These are phyloP conservation scores for Actinia equina DNA, from an alignment of 64 coral and sea anemone genomes.

Conservation along the genomic window DNA sequence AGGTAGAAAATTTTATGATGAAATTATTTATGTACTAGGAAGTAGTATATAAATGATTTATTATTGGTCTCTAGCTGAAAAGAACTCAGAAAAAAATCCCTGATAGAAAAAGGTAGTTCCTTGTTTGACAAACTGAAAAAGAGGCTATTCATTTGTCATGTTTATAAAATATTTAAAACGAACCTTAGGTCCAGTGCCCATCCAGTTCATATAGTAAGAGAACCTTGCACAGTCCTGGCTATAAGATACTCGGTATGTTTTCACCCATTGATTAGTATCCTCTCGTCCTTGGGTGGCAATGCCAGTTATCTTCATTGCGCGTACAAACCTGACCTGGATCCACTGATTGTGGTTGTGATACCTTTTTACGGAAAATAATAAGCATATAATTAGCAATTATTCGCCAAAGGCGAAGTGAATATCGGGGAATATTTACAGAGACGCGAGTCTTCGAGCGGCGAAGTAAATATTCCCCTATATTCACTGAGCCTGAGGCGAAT, in stretches of 20 bases:
- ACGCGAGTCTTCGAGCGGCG: too few species aligned
- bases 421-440: too few species aligned
- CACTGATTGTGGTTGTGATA: conserved; percentile 79
- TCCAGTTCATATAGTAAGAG: conserved; percentile 19
- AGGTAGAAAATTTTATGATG: too few species aligned
- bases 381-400: not conserved
- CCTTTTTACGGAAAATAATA: not conserved
- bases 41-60: too few species aligned
- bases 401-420: too few species aligned
- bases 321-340: conserved; percentile 59
- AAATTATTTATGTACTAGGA: too few species aligned
- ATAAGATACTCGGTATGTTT: conserved; percentile 35
- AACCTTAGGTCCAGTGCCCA: not conserved
- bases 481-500: too few species aligned
- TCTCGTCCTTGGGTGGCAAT: conserved; percentile 68
- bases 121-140: too few species aligned
- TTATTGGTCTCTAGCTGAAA: too few species aligned
- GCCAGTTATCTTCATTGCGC: conserved; percentile 69
- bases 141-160: not conserved
- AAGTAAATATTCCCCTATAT: too few species aligned
- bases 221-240: conserved; percentile 58
- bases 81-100: too few species aligned
- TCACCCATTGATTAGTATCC: conserved; percentile 75
- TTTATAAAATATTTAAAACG: not conserved
- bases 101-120: too few species aligned